phyloP scores from a whole-genome alignment of 2,113 vertebrate species.

The Etia nguti region DNA sequence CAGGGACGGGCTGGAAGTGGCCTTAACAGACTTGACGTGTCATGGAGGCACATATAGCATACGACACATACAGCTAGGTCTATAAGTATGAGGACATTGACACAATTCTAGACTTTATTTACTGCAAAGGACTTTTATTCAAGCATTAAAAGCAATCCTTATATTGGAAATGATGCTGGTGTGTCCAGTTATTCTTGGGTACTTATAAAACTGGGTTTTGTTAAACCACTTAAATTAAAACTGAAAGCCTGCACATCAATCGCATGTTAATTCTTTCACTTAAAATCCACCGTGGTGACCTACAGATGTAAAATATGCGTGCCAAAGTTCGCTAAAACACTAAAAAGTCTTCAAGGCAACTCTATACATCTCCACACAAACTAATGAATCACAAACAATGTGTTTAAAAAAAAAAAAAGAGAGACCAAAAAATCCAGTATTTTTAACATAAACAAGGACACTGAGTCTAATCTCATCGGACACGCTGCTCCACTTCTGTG shows the following conservation, averaged over 20 bases:
- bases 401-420: not conserved
- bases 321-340: not conserved
- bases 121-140: not conserved
- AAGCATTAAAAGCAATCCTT: not conserved
- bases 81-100: not conserved
- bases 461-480: slow-evolving; percentile 47
- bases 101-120: not conserved
- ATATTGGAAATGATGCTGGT: not conserved
- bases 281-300: not conserved
- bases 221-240: not conserved
- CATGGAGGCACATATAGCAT: not conserved
- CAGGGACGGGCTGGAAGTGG: not conserved
- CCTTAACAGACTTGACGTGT: slow-evolving; percentile 4
- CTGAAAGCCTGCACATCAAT: not conserved
- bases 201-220: not conserved
- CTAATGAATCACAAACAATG: not conserved
- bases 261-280: not conserved
- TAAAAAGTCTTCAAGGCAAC: not conserved
- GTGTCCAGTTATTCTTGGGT: not conserved
- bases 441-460: slow-evolving; percentile 49
- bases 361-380: not conserved
- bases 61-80: not conserved
- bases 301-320: not conserved
- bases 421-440: not conserved
- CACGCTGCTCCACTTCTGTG: slow-evolving; percentile 36